These are phyloP conservation scores for Callaeas wilsoni DNA, from an alignment of 2,113 vertebrate genomes.

Conservation along the genomic window DNA sequence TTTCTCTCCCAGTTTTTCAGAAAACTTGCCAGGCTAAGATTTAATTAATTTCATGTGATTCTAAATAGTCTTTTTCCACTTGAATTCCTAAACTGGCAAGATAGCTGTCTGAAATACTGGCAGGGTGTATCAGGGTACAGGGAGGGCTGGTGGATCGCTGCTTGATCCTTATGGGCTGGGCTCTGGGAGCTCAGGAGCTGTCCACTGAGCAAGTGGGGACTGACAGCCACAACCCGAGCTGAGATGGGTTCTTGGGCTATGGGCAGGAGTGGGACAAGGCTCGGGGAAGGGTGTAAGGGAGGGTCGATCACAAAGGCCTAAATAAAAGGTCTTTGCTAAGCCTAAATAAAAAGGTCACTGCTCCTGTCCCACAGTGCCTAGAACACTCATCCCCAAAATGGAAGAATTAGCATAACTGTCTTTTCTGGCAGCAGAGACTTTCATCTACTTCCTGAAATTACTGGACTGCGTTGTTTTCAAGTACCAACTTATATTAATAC, in stretches of 20 bases:
- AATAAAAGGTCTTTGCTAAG: not conserved
- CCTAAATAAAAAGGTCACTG: not conserved
- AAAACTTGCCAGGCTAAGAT: not conserved
- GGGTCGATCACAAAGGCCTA: not conserved
- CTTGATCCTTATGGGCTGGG: accelerated
- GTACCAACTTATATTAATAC: too few species aligned
- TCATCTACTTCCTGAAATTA: not conserved
- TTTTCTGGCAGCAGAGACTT: not conserved
- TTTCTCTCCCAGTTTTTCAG: not conserved
- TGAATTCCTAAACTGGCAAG: not conserved
- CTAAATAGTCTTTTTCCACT: not conserved
- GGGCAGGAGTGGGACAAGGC: not conserved
- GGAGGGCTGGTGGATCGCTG: too few species aligned
- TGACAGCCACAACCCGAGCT: not conserved
- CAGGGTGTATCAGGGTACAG: not conserved
- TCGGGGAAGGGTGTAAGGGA: accelerated
- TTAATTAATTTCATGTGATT: not conserved
- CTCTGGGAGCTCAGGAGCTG: not conserved
- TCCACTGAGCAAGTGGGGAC: accelerated
- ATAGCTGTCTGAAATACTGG: not conserved
- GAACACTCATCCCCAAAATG: not conserved
- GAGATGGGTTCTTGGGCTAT: not conserved
- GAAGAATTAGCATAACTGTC: not conserved
- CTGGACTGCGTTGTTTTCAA: not conserved
- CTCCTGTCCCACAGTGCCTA: not conserved